Base-by-base conservation (phyloP, 2,888 invertebrate genomes). In the Unio delphinus region DNA sequence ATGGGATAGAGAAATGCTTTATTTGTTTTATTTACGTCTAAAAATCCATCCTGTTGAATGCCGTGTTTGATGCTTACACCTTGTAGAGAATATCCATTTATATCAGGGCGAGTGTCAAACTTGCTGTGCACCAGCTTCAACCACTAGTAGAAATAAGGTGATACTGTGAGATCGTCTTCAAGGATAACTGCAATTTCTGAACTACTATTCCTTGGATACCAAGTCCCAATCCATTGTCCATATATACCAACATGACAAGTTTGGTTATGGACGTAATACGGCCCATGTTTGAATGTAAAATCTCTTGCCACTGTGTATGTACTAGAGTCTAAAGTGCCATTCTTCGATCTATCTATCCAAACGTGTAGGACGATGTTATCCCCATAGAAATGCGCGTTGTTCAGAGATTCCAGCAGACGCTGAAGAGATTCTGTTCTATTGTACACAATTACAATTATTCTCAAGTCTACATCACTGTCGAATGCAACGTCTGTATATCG, bases 121-220 rank as follows among this genome's bases (percentile, higher is more conserved):
- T 78, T 75, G 4, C 60, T 60, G 55, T 80, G 80, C 28, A 79
- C 82, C 8, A 74, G 74, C 66, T 76, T 79, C 57, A 83, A 61
- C 81, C 81, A 85, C 20, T 71, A 61, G 64, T 81, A 84, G 34
- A 80, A 76, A 63, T 72, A 78, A 34, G 72, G 76, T 0, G 84
- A 83, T 2, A 84, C 70, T 6, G 76, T 75, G 23, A 82, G 58
- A 65, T 85, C 85, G 61, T 85, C 85, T 65, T 85, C 85, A 4
- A 85, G 59, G 30, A 85, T 71, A 17, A 85, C 66, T 1, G 76
- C 83, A 11, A 83, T 73, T 69, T 85, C 83, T 6, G 73, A 64
- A 1, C 62, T 66, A 55, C 74, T 65, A 4, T 68, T 60, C 3
- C 20, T 30, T 0, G 79, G 78, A 11, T 74, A 63, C 85, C 85